These are phyloP conservation scores for Lophura nycthemera DNA, from an alignment of 2,113 vertebrate genomes.

Conservation along the genomic window DNA sequence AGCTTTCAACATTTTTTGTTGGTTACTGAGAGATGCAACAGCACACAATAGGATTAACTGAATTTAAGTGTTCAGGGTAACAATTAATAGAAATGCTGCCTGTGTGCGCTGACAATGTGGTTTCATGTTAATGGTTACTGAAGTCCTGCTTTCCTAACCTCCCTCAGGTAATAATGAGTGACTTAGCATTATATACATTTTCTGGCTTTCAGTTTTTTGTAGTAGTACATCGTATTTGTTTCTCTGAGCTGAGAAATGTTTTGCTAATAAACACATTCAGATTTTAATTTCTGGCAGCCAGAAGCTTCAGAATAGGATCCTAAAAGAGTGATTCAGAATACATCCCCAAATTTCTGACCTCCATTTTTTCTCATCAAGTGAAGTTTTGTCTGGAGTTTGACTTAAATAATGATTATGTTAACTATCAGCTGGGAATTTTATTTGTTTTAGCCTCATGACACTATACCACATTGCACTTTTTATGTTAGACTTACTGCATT, in stretches of 20 bases:
- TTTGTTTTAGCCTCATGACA: background rate
- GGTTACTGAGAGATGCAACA: background rate
- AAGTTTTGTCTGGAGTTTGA: background rate
- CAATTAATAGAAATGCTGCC: slow-evolving; percentile 61
- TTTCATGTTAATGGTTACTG: slow-evolving; percentile 63
- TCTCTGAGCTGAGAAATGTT: background rate
- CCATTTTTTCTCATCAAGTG: background rate
- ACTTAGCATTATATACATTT: slow-evolving; percentile 14
- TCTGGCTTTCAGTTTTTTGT: background rate
- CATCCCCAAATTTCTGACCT: background rate
- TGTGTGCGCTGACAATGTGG: slow-evolving; percentile 24
- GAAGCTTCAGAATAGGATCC: background rate
- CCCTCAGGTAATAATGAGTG: slow-evolving; percentile 41
- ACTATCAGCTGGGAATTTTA: background rate
- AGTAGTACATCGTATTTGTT: background rate
- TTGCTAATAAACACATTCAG: background rate
- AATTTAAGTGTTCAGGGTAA: slow-evolving; percentile 56
- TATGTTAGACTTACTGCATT: background rate
- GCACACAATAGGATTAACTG: slow-evolving; percentile 47
- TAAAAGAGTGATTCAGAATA: background rate
- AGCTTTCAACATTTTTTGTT: background rate
- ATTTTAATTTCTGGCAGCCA: background rate
- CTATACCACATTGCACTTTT: background rate
- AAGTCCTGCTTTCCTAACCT: slow-evolving; percentile 5
- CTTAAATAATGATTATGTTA: background rate